phyloP scores from a whole-genome alignment of 2,113 vertebrate species.

The Tretioscincus oriximinensis region DNA sequence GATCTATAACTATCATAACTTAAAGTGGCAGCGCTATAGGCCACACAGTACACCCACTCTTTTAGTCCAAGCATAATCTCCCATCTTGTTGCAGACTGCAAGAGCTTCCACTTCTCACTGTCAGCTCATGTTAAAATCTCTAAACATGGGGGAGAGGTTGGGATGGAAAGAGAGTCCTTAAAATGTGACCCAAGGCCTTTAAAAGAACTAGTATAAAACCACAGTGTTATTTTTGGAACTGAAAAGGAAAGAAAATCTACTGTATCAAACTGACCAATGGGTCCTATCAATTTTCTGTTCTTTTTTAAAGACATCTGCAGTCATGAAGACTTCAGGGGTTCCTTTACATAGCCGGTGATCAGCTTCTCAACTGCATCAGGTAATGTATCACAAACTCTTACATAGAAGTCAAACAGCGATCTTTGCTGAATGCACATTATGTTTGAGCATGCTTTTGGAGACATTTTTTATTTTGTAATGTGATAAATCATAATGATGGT shows the following conservation, averaged over 20 bases:
- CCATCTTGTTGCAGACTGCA: not conserved
- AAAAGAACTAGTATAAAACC: not conserved
- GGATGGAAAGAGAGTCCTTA: not conserved
- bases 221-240: not conserved
- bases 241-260: not conserved
- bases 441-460: not conserved
- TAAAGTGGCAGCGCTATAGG: too few species aligned
- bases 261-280: not conserved
- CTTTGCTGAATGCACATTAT: not conserved
- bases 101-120: not conserved
- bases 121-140: not conserved
- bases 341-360: slow-evolving; percentile 87
- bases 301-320: slow-evolving; percentile 65
- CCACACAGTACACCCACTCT: not conserved
- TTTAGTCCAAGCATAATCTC: not conserved
- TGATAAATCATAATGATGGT: not conserved
- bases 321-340: slow-evolving; percentile 74
- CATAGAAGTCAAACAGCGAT: not conserved
- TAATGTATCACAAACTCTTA: slow-evolving; percentile 66
- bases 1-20: too few species aligned
- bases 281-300: slow-evolving; percentile 16
- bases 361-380: slow-evolving; percentile 83
- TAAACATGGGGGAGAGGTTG: not conserved
- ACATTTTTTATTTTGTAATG: not conserved
- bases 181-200: not conserved